These are phyloP conservation scores for Scarus forsteni DNA, from an alignment of 2,797 vertebrate genomes.

Conservation along the genomic window DNA sequence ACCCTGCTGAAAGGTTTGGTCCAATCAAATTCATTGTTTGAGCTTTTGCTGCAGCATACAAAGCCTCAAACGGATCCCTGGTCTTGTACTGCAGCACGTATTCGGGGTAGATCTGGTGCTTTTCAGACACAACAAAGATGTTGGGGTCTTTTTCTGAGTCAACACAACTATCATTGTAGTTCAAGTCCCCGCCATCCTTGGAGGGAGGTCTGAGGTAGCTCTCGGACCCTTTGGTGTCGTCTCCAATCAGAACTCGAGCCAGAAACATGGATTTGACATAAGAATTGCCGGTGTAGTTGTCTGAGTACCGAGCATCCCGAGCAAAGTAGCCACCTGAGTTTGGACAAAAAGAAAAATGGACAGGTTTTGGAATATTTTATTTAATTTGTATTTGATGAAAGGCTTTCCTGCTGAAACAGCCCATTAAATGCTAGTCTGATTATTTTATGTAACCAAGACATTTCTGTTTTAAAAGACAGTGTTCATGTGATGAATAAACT, in stretches of 20 bases:
- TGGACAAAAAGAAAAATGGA: background rate
- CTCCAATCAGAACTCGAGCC: slow-evolving; percentile 90
- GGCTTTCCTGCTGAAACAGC: too few species aligned
- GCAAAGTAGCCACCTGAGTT: slow-evolving; percentile 95
- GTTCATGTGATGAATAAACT: too few species aligned
- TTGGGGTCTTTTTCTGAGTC: slow-evolving; percentile 67
- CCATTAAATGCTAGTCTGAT: too few species aligned
- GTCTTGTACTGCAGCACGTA: slow-evolving; percentile 78
- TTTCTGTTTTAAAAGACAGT: too few species aligned
- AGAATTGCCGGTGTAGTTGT: slow-evolving; percentile 83
- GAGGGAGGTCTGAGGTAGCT: slow-evolving; percentile 77
- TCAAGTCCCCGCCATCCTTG: slow-evolving; percentile 69
- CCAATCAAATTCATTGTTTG: too few species aligned
- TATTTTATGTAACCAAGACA: too few species aligned
- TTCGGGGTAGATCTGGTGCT: slow-evolving; percentile 84
- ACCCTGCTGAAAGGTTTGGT: too few species aligned
- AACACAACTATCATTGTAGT: slow-evolving; percentile 85
- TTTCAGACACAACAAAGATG: slow-evolving; percentile 85
- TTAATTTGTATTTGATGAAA: too few species aligned
- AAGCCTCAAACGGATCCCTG: fast-evolving
- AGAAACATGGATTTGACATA: slow-evolving; percentile 87
- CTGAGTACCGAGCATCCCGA: slow-evolving; percentile 91
- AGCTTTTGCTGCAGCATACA: fast-evolving
- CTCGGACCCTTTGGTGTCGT: slow-evolving; percentile 83
- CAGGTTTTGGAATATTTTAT: too few species aligned